Percentiles rank a stretch among this genome's conserved stretches.
Conservation (phyloP, 37 sponge, comb jelly and placozoan genomes). For the Chondrilla cf. caribensis region DNA sequence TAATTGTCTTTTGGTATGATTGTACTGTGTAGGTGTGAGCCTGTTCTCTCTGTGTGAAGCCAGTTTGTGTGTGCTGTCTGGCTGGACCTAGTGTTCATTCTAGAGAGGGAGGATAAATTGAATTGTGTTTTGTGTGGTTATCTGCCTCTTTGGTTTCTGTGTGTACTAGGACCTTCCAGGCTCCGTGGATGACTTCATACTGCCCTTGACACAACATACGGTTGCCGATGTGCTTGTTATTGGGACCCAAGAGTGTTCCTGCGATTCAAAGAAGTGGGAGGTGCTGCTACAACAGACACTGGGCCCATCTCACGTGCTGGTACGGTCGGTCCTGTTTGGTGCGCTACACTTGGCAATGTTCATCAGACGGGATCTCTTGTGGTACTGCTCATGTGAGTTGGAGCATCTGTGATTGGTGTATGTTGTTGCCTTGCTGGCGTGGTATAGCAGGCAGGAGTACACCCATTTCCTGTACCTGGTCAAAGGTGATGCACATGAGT, state of each 20-base stretch:
- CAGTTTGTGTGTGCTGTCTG: not conserved
- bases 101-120: too few relatives aligned
- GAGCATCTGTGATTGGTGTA: too few relatives aligned
- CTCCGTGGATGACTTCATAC: slow-evolving; percentile 80
- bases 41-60: too few relatives aligned
- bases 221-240: slow-evolving; percentile 84
- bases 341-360: slow-evolving; percentile 62
- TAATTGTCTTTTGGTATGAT: too few relatives aligned
- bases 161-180: slow-evolving; percentile 66
- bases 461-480: too few relatives aligned
- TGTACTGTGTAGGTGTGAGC: not conserved
- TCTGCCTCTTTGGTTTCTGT: too few relatives aligned
- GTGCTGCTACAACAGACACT: slow-evolving; percentile 88
- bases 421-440: too few relatives aligned
- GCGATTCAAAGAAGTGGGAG: slow-evolving; percentile 73
- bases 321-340: slow-evolving; percentile 63
- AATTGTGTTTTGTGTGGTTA: too few relatives aligned
- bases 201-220: slow-evolving; percentile 53
- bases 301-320: slow-evolving; percentile 80
- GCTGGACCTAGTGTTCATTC: too few relatives aligned
- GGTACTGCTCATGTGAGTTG: slow-evolving; percentile 79
- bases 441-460: too few relatives aligned
- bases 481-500: too few relatives aligned
- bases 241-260: slow-evolving; percentile 84
- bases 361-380: slow-evolving; percentile 84